Evolutionary conservation across 2,888 invertebrate genomes (phyloP).

Genomic region (Nemoura dubitans): DNA sequence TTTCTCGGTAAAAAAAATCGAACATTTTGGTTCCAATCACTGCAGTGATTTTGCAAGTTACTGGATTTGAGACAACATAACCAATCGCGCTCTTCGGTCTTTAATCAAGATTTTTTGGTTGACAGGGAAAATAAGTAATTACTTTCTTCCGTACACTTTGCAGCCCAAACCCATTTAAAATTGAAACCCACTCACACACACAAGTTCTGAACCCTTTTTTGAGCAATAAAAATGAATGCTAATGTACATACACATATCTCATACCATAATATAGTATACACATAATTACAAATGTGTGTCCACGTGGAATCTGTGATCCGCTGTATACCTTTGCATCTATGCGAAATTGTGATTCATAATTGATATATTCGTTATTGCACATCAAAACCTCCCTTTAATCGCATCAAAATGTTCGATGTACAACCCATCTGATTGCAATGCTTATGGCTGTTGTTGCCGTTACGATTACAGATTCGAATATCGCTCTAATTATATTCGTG

Average conservation of each 20-base stretch:
- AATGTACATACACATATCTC: background rate
- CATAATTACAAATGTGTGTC: background rate
- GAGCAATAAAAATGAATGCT: background rate
- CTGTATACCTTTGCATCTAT: conserved; percentile 24
- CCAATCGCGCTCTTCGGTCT: background rate
- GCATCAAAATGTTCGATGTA: conserved; percentile 8
- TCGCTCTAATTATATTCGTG: background rate
- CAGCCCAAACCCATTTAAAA: background rate
- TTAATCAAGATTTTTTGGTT: background rate
- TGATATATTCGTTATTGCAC: background rate
- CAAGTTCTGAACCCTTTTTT: background rate
- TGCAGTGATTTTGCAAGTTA: too few relatives aligned
- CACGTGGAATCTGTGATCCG: background rate
- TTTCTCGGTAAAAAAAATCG: background rate
- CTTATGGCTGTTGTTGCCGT: conserved; percentile 33
- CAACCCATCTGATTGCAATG: background rate
- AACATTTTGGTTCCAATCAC: too few relatives aligned
- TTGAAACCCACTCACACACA: background rate
- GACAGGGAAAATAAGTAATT: background rate
- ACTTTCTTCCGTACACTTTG: background rate
- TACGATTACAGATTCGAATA: background rate
- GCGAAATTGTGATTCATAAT: conserved; percentile 21
- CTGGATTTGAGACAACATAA: too few relatives aligned
- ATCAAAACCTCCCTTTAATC: background rate
- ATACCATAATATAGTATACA: background rate